Conservation (phyloP, 2,888 invertebrate genomes). For the Epinotia nisella region DNA sequence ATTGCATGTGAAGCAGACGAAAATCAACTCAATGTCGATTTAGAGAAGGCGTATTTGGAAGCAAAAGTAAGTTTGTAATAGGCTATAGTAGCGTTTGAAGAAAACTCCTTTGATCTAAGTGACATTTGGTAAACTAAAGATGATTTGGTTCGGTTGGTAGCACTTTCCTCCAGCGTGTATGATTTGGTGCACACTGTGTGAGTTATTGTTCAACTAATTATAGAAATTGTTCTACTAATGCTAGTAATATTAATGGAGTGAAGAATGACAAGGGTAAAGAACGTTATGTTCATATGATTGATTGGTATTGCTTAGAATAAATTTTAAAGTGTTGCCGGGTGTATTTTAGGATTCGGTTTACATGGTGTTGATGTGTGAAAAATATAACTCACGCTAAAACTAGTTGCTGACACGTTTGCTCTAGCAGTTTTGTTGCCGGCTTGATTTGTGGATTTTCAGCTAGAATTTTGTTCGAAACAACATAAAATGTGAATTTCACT, state of each 20-base stretch:
- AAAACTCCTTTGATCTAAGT: slow-evolving; percentile 77
- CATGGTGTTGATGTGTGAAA: slow-evolving; percentile 11
- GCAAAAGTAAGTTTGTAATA: slow-evolving; percentile 59
- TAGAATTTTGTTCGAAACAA: neutral
- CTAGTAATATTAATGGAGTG: slow-evolving; percentile 66
- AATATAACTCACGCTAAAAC: slow-evolving; percentile 16
- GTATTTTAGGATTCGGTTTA: slow-evolving; percentile 24
- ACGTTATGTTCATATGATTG: slow-evolving; percentile 41
- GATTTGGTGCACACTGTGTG: slow-evolving; percentile 63
- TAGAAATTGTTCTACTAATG: slow-evolving; percentile 61
- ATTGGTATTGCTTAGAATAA: slow-evolving; percentile 36
- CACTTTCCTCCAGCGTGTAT: slow-evolving; percentile 62
- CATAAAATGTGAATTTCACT: too few species aligned
- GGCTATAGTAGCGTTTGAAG: slow-evolving; percentile 73
- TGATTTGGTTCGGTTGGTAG: slow-evolving; percentile 71
- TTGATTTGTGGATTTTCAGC: slow-evolving; percentile 6
- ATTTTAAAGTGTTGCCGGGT: slow-evolving; percentile 14
- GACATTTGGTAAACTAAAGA: slow-evolving; percentile 78
- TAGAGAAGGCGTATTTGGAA: slow-evolving; percentile 50
- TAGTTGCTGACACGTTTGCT: neutral
- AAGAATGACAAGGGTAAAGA: slow-evolving; percentile 64
- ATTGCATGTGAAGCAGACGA: slow-evolving; percentile 40
- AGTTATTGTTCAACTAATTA: slow-evolving; percentile 69
- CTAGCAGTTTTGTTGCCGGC: neutral
- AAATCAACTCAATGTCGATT: slow-evolving; percentile 51